These are phyloP conservation scores for Taenioides sp. DNA, from an alignment of 2,797 vertebrate species.

Conservation along the genomic window DNA sequence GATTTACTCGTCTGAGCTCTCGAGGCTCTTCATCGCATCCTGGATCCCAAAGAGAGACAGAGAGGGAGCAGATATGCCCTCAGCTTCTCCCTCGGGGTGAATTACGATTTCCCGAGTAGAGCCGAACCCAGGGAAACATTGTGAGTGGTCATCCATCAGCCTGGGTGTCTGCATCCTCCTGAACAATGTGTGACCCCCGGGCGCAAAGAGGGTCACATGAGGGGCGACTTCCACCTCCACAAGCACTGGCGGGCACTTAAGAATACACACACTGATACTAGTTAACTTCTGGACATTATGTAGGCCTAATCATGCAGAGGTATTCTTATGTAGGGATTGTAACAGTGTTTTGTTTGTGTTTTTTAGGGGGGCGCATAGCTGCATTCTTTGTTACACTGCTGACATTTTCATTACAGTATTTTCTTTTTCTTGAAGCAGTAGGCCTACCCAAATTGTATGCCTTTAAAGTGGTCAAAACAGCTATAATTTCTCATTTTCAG, in stretches of 20 bases:
- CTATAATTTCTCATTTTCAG: conserved; percentile 2
- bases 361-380: conserved; percentile 13
- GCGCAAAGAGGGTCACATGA: conserved; percentile 64
- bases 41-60: conserved; percentile 51
- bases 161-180: conserved; percentile 70
- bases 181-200: conserved; percentile 75
- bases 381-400: conserved; percentile 7
- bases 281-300: not conserved
- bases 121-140: conserved; percentile 62
- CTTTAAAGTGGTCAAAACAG: conserved; percentile 7
- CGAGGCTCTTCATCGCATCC: conserved; percentile 54
- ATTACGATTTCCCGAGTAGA: conserved; percentile 71
- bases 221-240: conserved; percentile 66
- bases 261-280: conserved; percentile 15
- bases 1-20: conserved; percentile 58
- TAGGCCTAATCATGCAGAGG: not conserved
- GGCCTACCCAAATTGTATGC: not conserved
- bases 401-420: conserved; percentile 23
- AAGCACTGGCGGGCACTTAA: conserved; percentile 7
- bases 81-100: conserved; percentile 57
- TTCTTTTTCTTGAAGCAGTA: conserved; percentile 11
- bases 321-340: conserved; percentile 1
- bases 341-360: not conserved
- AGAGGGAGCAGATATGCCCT: conserved; percentile 41
- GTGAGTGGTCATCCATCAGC: conserved; percentile 70